These are phyloP conservation scores for Agapostemon virescens DNA, from an alignment of 2,888 invertebrate species.

Conservation along the genomic window DNA sequence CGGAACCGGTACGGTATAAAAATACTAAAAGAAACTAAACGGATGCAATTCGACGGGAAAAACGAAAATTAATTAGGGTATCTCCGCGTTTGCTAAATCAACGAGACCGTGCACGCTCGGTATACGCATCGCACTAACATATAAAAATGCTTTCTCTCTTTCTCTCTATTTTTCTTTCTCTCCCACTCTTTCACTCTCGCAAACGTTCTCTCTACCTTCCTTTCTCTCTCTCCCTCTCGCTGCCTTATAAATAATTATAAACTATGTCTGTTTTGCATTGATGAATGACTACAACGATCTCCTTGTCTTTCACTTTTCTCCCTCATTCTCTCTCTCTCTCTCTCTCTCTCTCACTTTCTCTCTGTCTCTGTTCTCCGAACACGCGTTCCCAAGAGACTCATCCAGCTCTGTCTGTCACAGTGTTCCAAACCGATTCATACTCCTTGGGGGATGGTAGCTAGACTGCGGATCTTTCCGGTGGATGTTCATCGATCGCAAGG, in stretches of 20 bases:
- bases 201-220: constrained; percentile 16
- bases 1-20: constrained; percentile 39
- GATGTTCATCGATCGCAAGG: neutral
- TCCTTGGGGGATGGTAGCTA: constrained; percentile 37
- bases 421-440: constrained; percentile 33
- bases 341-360: constrained; percentile 43
- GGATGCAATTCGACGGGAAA: neutral
- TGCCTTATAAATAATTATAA: constrained; percentile 75
- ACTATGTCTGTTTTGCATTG: constrained; percentile 79
- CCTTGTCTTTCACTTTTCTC: constrained; percentile 58
- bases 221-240: constrained; percentile 39
- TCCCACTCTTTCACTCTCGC: neutral
- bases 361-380: constrained; percentile 51
- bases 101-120: constrained; percentile 31
- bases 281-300: constrained; percentile 79
- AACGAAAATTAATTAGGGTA: constrained; percentile 36
- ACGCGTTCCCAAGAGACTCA: constrained; percentile 40
- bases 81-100: constrained; percentile 41
- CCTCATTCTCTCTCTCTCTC: constrained; percentile 44
- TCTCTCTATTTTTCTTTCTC: neutral
- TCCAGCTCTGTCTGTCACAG: constrained; percentile 41
- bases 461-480: neutral
- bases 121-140: constrained; percentile 49
- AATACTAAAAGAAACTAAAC: constrained; percentile 36
- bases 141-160: constrained; percentile 59